These are phyloP conservation scores for Takifugu rubripes DNA, from an alignment of 2,797 vertebrate species.

Conservation along the genomic window DNA sequence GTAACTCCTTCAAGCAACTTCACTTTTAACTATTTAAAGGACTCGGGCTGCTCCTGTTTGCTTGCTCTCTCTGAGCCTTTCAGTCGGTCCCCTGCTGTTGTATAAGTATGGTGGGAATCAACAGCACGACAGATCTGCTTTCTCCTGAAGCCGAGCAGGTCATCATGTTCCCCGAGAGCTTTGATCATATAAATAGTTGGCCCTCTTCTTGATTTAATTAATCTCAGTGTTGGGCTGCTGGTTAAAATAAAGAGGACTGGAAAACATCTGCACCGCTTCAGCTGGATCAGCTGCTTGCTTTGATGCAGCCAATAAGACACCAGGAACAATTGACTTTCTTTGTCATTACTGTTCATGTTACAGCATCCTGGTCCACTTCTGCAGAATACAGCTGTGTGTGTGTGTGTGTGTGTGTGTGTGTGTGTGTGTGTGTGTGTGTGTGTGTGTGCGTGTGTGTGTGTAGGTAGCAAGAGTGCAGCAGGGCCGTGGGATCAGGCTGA, in stretches of 20 bases:
- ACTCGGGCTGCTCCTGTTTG: background rate
- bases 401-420: slow-evolving; percentile 8
- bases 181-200: too few species aligned
- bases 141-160: slow-evolving; percentile 38
- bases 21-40: slow-evolving; percentile 11
- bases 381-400: slow-evolving; percentile 5
- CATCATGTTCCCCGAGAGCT: slow-evolving; percentile 16
- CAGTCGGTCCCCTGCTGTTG: slow-evolving; percentile 36
- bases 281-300: too few species aligned
- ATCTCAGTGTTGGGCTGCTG: too few species aligned
- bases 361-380: background rate
- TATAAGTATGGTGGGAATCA: slow-evolving; percentile 49
- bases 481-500: slow-evolving; percentile 64
- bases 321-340: too few species aligned
- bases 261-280: too few species aligned
- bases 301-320: too few species aligned
- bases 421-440: slow-evolving; percentile 12
- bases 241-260: too few species aligned
- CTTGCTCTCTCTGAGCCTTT: slow-evolving; percentile 19
- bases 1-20: background rate
- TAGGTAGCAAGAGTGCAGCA: slow-evolving; percentile 29
- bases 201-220: too few species aligned
- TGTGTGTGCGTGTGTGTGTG: slow-evolving; percentile 10
- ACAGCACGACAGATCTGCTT: slow-evolving; percentile 42
- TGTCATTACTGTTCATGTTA: too few species aligned